phyloP scores from a whole-genome alignment of 2,888 invertebrate genomes.

The Frankliniella fusca region DNA sequence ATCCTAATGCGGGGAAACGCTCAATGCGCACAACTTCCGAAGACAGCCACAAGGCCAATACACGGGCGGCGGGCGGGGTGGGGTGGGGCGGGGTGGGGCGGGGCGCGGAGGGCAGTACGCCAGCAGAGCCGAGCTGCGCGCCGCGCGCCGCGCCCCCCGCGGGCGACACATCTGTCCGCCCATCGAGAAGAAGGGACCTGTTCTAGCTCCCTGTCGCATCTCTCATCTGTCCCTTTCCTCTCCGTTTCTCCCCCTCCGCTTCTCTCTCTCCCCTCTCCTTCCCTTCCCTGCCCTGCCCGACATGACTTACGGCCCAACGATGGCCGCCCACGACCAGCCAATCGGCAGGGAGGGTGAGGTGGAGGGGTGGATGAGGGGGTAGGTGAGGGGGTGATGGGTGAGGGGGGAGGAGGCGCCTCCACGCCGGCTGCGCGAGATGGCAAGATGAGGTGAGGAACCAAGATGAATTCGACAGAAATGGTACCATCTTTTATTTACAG shows the following conservation, averaged over 20 bases:
- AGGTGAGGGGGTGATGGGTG: too few relatives aligned
- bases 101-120: not conserved
- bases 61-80: not conserved
- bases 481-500: too few relatives aligned
- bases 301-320: not conserved
- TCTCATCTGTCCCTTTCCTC: too few relatives aligned
- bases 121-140: not conserved
- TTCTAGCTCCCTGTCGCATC: too few relatives aligned
- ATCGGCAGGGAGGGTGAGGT: not conserved
- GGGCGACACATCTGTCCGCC: not conserved
- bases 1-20: conserved; percentile 19
- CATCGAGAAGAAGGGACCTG: not conserved
- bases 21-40: conserved; percentile 26
- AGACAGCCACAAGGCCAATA: conserved; percentile 22
- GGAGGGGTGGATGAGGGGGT: too few relatives aligned
- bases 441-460: not conserved
- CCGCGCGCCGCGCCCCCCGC: not conserved
- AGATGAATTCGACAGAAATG: too few relatives aligned
- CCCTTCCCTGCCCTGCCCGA: not conserved
- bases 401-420: too few relatives aligned
- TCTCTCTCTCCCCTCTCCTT: not conserved
- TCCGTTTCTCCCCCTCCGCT: too few relatives aligned
- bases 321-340: not conserved
- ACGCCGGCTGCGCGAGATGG: not conserved
- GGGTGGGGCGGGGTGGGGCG: not conserved